Base-by-base conservation (phyloP, 2,888 invertebrate genomes). In the Zaprionus obscuricornis region DNA sequence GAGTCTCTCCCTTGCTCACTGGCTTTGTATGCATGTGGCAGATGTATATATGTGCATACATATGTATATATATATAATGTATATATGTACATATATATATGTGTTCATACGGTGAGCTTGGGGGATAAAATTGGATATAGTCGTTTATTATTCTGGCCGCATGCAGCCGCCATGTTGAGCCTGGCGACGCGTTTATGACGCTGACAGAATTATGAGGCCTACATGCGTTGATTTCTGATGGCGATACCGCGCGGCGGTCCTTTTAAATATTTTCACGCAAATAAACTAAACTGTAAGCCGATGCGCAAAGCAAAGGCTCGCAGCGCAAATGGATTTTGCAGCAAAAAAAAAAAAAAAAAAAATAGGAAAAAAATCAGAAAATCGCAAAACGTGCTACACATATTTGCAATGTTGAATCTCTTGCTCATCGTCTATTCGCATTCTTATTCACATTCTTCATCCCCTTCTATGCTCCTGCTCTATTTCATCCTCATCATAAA, bases 141-240 rank as follows among this genome's bases (percentile, higher is more conserved):
- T 74, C 75, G 81, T 79, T 85, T 85, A 83, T 76, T 85, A 85
- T 85, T 84, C 86, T 62, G 51, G 39, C 58, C 84, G 68, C 84
- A 79, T 85, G 79, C 82, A 84, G 56, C 64, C 50, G 66, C 57
- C 76, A 68, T 75, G 74, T 68, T 66, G 66, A 66, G 74, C 77
- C 75, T 63, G 66, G 83, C 75, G 79, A 68, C 86, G 73, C 85
- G 86, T 86, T 85, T 86, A 85, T 86, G 79, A 84, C 85, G 78
- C 82, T 87, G 74, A 81, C 86, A 78, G 86, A 85, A 85, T 87
- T 87, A 87, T 87, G 79, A 73, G 83, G 83, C 85, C 86, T 78
- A 81, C 81, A 81, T 81, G 81, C 83, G 85, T 71, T 85, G 85
- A 83, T 74, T 70, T 59, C 63, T 66, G 63, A 74, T 75, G 58